Evolutionary conservation across 2,113 vertebrate genomes (phyloP), one percentile per base, ranked within the genome.

Genomic region (Struthio camelus): DNA sequence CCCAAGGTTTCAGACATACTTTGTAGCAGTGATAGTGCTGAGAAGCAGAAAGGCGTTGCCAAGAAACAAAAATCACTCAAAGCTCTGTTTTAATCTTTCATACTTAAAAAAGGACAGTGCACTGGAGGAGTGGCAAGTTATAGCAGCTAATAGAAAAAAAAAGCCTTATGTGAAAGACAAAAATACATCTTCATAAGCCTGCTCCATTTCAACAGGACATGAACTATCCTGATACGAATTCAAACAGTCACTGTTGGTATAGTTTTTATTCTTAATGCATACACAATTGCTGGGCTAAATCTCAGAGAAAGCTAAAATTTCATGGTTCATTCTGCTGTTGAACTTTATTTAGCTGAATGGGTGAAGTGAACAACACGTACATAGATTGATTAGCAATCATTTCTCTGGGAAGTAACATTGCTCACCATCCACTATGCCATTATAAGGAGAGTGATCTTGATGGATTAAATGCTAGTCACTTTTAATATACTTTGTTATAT

Each of bases 331-430:
- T 87, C 78, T 94, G 66, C 32, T 65, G 17, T 82, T 89, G 78
- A 96, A 93, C 81, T 93, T 93, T 87, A 94, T 89, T 90, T 89
- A 85, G 75, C 32, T 93, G 81, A 93, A 81, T 89, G 81, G 84
- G 93, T 89, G 78, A 95, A 95, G 83, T 27, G 42, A 95, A 59
- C 77, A 93, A 72, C 92, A 93, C 56, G 30, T 27, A 72, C 48
- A 92, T 8, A 77, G 67, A 77, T 3, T 80, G 65, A 94, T 95
- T 69, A 93, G 86, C 87, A 93, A 81, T 89, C 25, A 83, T 78
- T 86, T 94, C 66, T 75, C 36, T 66, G 50, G 94, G 85, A 83
- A 42, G 9, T 58, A 91, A 75, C 89, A 95, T 28, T 95, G 70
- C 70, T 84, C 66, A 70, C 89, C 91, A 96, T 87, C 91, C 95